These are phyloP conservation scores for Ostrea denselamellosa DNA, from an alignment of 1,140 invertebrate species.

Conservation along the genomic window DNA sequence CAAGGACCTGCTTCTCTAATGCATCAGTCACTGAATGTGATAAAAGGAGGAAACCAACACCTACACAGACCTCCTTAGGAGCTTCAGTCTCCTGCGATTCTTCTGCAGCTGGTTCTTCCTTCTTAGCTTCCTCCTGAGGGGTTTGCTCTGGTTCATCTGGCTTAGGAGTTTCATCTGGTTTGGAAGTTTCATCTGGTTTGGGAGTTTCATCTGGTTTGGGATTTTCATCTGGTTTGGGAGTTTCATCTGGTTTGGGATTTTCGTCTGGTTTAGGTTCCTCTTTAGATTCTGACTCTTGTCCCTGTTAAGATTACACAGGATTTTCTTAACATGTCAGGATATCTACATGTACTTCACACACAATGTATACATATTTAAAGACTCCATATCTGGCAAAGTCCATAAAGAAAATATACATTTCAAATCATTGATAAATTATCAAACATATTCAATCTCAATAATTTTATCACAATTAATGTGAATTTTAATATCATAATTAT, in stretches of 20 bases:
- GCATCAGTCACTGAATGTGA: background rate
- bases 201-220: background rate
- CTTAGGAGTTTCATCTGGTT: background rate
- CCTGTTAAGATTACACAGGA: background rate
- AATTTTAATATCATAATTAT: too few relatives aligned
- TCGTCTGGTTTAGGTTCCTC: background rate
- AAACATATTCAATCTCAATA: too few relatives aligned
- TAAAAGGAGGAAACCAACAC: background rate
- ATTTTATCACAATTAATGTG: too few relatives aligned
- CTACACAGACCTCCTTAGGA: background rate
- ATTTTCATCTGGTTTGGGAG: background rate
- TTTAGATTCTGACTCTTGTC: background rate
- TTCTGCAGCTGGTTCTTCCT: background rate
- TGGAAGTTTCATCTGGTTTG: background rate
- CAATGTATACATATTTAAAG: background rate
- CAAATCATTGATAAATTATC: too few relatives aligned
- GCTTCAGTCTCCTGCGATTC: background rate
- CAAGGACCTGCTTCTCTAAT: too few relatives aligned
- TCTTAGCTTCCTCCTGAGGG: background rate
- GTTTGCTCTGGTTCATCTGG: slow-evolving; percentile 11
- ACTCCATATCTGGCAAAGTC: background rate
- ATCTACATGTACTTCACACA: background rate
- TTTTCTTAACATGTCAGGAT: background rate
- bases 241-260: slow-evolving; percentile 21
- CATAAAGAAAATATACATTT: background rate